Conservation (phyloP, 64 coral and sea anemone species). For the Stylophora pistillata region DNA sequence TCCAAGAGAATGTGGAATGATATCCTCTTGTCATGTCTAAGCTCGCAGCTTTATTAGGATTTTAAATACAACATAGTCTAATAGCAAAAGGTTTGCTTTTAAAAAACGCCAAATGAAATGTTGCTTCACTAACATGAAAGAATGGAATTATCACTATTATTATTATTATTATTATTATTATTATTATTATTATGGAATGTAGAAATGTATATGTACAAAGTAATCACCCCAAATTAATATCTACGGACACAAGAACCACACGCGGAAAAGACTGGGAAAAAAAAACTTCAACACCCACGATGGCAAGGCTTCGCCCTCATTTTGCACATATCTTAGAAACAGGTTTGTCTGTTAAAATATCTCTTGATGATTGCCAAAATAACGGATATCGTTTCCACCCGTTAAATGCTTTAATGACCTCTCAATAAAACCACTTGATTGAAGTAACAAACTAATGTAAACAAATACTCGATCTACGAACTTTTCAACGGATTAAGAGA, state of each 20-base stretch:
- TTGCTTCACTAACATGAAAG: too few relatives aligned
- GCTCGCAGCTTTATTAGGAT: too few relatives aligned
- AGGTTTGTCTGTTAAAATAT: background rate
- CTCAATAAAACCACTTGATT: conserved; percentile 36
- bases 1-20: too few relatives aligned
- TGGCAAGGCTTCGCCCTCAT: background rate
- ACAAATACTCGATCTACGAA: conserved; percentile 25
- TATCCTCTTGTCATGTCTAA: too few relatives aligned
- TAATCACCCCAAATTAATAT: background rate
- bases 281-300: background rate
- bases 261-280: background rate
- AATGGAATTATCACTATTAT: too few relatives aligned
- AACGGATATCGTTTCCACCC: conserved; percentile 33
- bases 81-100: too few relatives aligned
- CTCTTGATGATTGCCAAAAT: conserved; percentile 29
- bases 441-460: conserved; percentile 15
- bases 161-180: too few relatives aligned
- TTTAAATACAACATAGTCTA: too few relatives aligned
- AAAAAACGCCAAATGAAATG: too few relatives aligned
- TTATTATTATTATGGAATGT: too few relatives aligned
- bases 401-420: conserved; percentile 33
- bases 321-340: background rate
- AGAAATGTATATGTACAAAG: too few relatives aligned
- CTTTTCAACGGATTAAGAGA: background rate
- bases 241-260: background rate